Evolutionary conservation across 30 jellyfish, hydroid and myxozoan genomes (phyloP).

Genomic region (Hydra vulgaris): DNA sequence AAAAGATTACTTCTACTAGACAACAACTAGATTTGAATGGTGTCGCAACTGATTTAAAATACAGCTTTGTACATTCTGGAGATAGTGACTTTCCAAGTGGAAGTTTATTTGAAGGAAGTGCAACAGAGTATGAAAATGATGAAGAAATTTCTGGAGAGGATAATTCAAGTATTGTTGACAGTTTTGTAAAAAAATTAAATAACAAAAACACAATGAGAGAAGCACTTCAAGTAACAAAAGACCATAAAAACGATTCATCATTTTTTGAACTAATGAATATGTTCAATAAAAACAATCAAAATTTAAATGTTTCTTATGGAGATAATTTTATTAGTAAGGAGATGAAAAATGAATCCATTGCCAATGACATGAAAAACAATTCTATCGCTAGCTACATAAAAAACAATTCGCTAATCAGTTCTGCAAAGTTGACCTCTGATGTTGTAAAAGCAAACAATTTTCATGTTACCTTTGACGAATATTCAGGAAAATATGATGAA

Average conservation of each 20-base stretch:
- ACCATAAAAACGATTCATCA: background rate
- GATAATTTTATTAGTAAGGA: background rate
- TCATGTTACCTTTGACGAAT: no score
- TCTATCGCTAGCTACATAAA: no score
- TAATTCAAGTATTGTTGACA: background rate
- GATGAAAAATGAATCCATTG: background rate
- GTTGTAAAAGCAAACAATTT: no score
- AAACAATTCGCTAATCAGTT: no score
- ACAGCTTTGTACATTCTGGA: background rate
- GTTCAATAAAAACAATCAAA: background rate
- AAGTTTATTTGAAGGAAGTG: constrained; percentile 4
- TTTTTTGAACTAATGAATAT: no score
- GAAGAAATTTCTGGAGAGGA: background rate
- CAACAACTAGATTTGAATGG: background rate
- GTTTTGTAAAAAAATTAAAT: no score
- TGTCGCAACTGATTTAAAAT: background rate
- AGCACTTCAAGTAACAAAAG: background rate
- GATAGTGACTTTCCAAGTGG: background rate
- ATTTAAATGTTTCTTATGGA: no score
- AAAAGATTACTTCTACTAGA: background rate
- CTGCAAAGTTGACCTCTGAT: no score
- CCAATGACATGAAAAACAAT: no score
- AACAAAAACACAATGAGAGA: background rate
- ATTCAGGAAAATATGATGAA: no score
- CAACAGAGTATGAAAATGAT: background rate